These are phyloP conservation scores for Eumacrocentrus americanus DNA, from an alignment of 2,888 invertebrate species.

Conservation along the genomic window DNA sequence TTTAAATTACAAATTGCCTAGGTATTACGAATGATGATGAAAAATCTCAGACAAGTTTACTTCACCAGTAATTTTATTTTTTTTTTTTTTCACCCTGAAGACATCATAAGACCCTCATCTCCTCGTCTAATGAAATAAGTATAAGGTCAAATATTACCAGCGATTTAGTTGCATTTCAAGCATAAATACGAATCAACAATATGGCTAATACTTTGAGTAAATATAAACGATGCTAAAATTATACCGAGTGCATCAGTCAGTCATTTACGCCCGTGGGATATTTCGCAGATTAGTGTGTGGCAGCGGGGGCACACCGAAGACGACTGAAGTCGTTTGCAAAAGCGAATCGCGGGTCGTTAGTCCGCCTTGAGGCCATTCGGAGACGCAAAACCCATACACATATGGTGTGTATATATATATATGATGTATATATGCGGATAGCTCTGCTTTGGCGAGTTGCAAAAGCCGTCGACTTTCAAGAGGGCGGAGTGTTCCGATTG, in stretches of 20 bases:
- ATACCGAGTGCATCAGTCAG: background rate
- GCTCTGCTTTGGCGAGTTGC: background rate
- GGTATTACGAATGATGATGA: background rate
- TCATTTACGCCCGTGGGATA: constrained; percentile 35
- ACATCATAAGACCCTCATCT: background rate
- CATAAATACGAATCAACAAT: constrained; percentile 1
- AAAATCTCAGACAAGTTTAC: background rate
- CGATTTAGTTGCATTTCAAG: constrained; percentile 1
- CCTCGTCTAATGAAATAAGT: constrained; percentile 9
- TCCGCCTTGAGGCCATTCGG: constrained; percentile 36
- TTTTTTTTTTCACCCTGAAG: background rate
- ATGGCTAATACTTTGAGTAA: background rate
- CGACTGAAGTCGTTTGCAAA: constrained; percentile 30
- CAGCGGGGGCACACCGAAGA: background rate
- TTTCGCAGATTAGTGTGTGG: constrained; percentile 11
- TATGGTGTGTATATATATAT: constrained; percentile 3
- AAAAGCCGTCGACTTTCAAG: background rate
- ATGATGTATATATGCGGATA: background rate
- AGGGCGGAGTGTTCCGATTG: background rate
- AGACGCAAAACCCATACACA: constrained; percentile 26
- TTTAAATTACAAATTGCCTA: background rate
- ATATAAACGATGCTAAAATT: background rate
- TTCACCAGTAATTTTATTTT: background rate
- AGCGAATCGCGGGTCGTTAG: constrained; percentile 39
- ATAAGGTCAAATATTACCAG: constrained; percentile 4